Evolutionary conservation across 1,140 invertebrate species (phyloP).

Genomic region (Sycophaga agraensis): DNA sequence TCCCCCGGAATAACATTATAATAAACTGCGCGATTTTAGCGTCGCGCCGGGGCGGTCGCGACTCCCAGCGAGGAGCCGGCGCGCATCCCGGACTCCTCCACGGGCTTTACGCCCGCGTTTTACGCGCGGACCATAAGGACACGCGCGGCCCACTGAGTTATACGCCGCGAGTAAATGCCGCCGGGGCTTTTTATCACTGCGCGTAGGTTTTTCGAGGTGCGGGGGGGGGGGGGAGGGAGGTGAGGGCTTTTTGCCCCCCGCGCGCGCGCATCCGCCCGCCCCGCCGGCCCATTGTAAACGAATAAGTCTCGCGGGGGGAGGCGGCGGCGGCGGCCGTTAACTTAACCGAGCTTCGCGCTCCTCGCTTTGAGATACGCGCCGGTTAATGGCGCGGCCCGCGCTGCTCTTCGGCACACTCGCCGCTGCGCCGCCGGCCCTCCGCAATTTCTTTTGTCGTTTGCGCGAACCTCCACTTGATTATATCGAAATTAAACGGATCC

Average conservation of each 20-base stretch:
- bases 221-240: too few species aligned
- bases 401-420: not conserved
- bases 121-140: not conserved
- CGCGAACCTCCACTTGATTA: too few species aligned
- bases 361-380: not conserved
- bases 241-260: too few species aligned
- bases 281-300: slow-evolving; percentile 1
- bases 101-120: slow-evolving; percentile 1
- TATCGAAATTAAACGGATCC: too few species aligned
- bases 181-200: slow-evolving; percentile 13
- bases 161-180: slow-evolving; percentile 12
- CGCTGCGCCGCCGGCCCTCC: not conserved
- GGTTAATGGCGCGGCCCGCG: not conserved
- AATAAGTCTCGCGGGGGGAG: not conserved
- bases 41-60: too few species aligned
- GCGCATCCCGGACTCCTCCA: not conserved
- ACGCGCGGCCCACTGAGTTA: not conserved
- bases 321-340: not conserved
- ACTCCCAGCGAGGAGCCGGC: not conserved
- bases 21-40: slow-evolving; percentile 26
- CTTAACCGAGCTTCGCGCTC: slow-evolving; percentile 6
- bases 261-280: not conserved
- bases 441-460: too few species aligned
- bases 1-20: slow-evolving; percentile 26
- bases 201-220: slow-evolving; percentile 13